Evolutionary conservation across 2,113 vertebrate genomes (phyloP).

Genomic region (Rousettus leschenaultii): DNA sequence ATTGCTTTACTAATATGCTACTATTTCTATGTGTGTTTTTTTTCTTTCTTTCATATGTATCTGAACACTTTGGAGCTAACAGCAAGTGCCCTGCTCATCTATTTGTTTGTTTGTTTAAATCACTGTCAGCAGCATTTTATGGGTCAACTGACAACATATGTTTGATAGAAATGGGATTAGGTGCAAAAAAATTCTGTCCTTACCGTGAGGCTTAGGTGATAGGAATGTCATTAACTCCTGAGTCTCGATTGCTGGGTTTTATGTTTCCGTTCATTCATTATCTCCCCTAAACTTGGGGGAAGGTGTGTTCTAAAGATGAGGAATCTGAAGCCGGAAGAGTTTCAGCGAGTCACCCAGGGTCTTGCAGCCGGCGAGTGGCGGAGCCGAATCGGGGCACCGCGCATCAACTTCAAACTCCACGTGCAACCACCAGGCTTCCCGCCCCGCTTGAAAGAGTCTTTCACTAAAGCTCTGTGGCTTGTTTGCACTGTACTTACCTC

Average conservation of each 20-base stretch:
- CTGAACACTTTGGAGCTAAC: neutral
- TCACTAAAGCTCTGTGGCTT: neutral
- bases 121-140: neutral
- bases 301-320: neutral
- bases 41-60: neutral
- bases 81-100: neutral
- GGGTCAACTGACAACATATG: neutral
- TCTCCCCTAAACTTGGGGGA: neutral
- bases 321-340: neutral
- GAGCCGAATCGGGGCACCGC: neutral
- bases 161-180: neutral
- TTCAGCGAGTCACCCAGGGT: neutral
- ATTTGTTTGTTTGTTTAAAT: neutral
- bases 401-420: neutral
- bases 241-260: neutral
- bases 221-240: neutral
- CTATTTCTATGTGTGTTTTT: neutral
- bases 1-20: neutral
- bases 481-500: neutral
- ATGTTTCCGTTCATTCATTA: neutral
- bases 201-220: neutral
- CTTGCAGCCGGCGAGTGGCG: too few species aligned
- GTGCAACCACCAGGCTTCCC: too few species aligned
- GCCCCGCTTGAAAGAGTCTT: neutral
- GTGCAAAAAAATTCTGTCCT: neutral